Evolutionary conservation across 2,113 vertebrate genomes (phyloP), one percentile per base, ranked within the genome.

Genomic region (Scomber japonicus): DNA sequence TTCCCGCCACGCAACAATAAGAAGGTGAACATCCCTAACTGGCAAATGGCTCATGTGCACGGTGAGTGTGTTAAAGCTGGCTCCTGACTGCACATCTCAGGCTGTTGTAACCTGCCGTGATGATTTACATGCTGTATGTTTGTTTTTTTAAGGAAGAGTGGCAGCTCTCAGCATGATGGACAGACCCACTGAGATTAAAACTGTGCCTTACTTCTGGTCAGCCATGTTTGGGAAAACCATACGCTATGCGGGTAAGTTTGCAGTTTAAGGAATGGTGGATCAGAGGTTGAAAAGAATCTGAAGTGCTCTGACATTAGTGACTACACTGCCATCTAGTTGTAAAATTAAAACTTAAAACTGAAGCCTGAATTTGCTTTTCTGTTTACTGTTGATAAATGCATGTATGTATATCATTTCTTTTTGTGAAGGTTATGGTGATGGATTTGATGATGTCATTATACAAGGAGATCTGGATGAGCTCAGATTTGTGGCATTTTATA

Each of bases 31-130:
- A 96, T 99, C 68, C 97, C 98, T 60, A 97, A 99, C 91, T 99
- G 98, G 98, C 98, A 99, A 93, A 99, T 99, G 97, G 98, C 98
- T 50, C 98, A 99, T 13, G 96, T 96, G 56, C 98, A 99, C 2
- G 98, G 98, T 99, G 80, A 86, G 93, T 68, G 77, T 69, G 62
- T 66, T 15, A 17, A n/a, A 56, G 40, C 61, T 57, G 13, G 0
- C 21, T 35, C 13, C 56, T 55, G 64, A 30, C 30, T 46, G 30
- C 19, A 40, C 24, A 46, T 40, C n/a, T 11, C n/a, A 57, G 27
- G 64, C 64, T 65, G n/a, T 35, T 11, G 4, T 8, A 12, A 24
- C 4, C 14, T 5, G 15, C 16, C 19, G 16, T 45, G 27, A 7
- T 61, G 21, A 60, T 15, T 59, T 5, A 14, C 1, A 17, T 9